These are phyloP conservation scores for Amyelois transitella DNA, from an alignment of 1,140 invertebrate species.

Conservation along the genomic window DNA sequence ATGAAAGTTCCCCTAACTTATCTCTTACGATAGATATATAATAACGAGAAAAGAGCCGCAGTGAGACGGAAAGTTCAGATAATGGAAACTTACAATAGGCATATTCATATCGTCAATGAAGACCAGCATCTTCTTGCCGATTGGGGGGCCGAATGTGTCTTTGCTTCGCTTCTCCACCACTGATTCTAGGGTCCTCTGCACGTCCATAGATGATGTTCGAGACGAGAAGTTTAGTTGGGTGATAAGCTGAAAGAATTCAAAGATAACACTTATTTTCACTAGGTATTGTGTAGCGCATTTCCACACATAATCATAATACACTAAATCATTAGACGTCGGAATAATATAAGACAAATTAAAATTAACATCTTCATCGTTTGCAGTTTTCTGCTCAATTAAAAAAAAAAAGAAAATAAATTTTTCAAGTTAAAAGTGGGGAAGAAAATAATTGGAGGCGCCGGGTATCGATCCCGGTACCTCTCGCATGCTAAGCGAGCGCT, in stretches of 20 bases:
- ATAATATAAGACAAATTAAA: too few species aligned
- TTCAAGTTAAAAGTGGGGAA: neutral
- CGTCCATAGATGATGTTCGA: constrained; percentile 90
- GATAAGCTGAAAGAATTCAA: neutral
- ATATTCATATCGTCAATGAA: constrained; percentile 97
- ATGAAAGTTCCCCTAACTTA: too few species aligned
- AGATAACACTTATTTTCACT: neutral
- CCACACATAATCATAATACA: too few species aligned
- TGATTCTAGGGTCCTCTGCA: constrained; percentile 90
- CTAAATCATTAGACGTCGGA: too few species aligned
- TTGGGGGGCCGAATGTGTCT: constrained; percentile 89
- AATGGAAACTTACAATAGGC: constrained; percentile 82
- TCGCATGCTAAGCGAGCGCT: constrained; percentile 90
- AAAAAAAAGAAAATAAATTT: neutral
- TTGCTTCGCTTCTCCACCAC: constrained; percentile 92
- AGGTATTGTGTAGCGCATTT: neutral
- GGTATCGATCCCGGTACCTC: constrained; percentile 89
- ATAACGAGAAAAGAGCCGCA: too few species aligned
- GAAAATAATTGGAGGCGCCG: constrained; percentile 53
- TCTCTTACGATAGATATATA: too few species aligned
- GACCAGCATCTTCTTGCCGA: constrained; percentile 89
- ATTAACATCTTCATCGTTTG: too few species aligned
- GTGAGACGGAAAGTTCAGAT: too few species aligned
- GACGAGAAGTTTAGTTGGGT: constrained; percentile 92
- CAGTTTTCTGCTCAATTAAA: too few species aligned